Conservation (phyloP, 2,113 vertebrate species). For the Catharus bicknelli region DNA sequence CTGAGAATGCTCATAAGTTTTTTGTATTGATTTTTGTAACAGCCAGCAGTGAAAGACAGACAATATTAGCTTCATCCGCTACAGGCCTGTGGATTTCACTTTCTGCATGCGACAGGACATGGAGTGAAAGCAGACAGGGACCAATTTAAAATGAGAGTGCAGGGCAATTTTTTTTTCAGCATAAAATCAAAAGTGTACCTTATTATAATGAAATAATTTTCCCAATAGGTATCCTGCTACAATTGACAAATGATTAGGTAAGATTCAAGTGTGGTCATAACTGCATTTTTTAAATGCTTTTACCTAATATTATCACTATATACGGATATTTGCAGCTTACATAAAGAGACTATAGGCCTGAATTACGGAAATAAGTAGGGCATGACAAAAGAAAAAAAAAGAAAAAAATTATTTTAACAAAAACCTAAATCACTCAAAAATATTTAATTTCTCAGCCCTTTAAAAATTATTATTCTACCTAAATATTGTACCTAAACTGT, state of each 20-base stretch:
- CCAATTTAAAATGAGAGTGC: not conserved
- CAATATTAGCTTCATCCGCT: conserved; percentile 63
- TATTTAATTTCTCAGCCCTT: not conserved
- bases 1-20: conserved; percentile 67
- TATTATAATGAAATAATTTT: not conserved
- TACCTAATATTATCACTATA: not conserved
- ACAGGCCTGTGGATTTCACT: conserved; percentile 49
- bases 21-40: conserved; percentile 71
- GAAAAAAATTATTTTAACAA: not conserved
- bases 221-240: not conserved
- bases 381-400: not conserved
- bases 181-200: not conserved
- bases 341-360: not conserved
- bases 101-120: conserved; percentile 36
- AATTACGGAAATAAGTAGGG: not conserved
- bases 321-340: not conserved
- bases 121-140: not conserved
- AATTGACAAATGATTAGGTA: not conserved
- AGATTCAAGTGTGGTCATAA: not conserved
- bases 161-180: not conserved
- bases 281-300: not conserved
- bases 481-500: not conserved
- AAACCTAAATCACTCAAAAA: not conserved
- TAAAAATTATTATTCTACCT: not conserved
- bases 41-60: conserved; percentile 65